Percentiles rank a stretch among this genome's conserved stretches.
Conservation (phyloP, 2,888 invertebrate genomes). For the Pandemis cinnamomeana region DNA sequence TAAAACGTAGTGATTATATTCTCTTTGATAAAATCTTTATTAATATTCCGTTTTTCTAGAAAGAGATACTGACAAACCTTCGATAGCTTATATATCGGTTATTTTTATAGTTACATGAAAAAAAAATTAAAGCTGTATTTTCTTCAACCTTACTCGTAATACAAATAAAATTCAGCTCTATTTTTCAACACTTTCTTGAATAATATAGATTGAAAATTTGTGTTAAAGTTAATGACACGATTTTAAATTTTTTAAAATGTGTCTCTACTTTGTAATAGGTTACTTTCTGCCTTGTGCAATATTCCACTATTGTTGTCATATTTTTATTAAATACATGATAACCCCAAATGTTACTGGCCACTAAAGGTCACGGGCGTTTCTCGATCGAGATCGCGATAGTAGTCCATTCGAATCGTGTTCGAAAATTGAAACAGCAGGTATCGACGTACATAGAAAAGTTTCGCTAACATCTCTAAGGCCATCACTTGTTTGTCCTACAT, state of each 20-base stretch:
- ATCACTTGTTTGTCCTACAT: slow-evolving; percentile 65
- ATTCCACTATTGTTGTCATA: slow-evolving; percentile 1
- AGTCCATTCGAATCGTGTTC: slow-evolving; percentile 70
- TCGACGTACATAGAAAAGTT: slow-evolving; percentile 57
- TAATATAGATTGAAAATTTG: too few relatives aligned
- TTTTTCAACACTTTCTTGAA: too few relatives aligned
- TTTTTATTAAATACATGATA: slow-evolving; percentile 28
- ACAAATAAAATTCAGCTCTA: too few relatives aligned
- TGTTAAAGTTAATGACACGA: too few relatives aligned
- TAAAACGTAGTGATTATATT: too few relatives aligned
- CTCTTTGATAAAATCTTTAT: too few relatives aligned
- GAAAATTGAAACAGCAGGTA: slow-evolving; percentile 81
- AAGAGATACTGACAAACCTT: too few relatives aligned
- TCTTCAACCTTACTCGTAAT: too few relatives aligned
- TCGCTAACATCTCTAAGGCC: slow-evolving; percentile 65
- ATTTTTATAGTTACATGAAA: too few relatives aligned
- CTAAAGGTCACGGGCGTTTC: slow-evolving; percentile 73
- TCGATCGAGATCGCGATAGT: slow-evolving; percentile 70
- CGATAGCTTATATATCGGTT: too few relatives aligned
- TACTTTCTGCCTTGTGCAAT: neutral
- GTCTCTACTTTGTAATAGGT: neutral
- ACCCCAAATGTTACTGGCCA: slow-evolving; percentile 51
- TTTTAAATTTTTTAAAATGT: neutral
- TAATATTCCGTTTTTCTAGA: too few relatives aligned
- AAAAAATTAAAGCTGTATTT: too few relatives aligned